phyloP scores from a whole-genome alignment of 2,113 vertebrate species.

The Salvator merianae region DNA sequence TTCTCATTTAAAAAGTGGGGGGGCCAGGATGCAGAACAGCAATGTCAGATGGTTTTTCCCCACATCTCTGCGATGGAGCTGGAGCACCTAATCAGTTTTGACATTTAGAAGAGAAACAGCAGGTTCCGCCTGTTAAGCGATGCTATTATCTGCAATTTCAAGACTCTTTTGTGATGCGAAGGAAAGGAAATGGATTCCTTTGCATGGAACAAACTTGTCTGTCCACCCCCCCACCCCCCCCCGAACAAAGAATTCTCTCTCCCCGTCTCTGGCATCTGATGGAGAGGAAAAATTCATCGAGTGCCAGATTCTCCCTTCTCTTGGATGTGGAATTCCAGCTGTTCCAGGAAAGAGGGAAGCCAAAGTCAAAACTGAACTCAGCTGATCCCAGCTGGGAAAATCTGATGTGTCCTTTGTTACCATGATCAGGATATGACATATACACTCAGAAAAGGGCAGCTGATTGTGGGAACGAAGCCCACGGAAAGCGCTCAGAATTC shows the following conservation, averaged over 20 bases:
- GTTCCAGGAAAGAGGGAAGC: background rate
- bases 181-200: background rate
- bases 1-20: background rate
- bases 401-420: too few species aligned
- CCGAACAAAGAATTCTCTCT: background rate
- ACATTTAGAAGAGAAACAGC: constrained; percentile 18
- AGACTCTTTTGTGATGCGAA: background rate
- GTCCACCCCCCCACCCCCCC: too few species aligned
- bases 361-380: background rate
- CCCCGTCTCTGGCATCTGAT: background rate
- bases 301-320: background rate
- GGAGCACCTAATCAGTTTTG: constrained; percentile 21
- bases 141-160: constrained; percentile 12
- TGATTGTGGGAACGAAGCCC: too few species aligned
- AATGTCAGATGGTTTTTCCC: background rate
- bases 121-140: background rate
- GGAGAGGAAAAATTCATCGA: background rate
- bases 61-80: background rate
- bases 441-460: too few species aligned
- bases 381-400: too few species aligned
- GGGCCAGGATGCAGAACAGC: background rate
- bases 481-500: too few species aligned
- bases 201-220: background rate
- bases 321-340: background rate
- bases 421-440: background rate